Evolutionary conservation across 37 sponge, comb jelly and placozoan species (phyloP).

Genomic region (Dysidea cf. avara): DNA sequence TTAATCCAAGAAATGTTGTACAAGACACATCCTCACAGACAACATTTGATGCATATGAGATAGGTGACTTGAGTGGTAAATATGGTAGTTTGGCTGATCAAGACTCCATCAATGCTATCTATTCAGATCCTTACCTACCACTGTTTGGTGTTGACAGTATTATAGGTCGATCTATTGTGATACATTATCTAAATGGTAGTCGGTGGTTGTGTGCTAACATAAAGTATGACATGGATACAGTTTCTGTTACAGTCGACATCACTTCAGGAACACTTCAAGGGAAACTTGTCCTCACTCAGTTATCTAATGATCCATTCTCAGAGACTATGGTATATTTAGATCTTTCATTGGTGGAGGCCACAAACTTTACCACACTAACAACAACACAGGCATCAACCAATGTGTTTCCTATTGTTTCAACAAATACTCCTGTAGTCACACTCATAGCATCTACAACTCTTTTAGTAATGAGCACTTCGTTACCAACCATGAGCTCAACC

Average conservation of each 20-base stretch:
- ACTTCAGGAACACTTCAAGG: slow-evolving; percentile 20
- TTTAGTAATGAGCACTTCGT: no score
- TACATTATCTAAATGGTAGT: slow-evolving; percentile 21
- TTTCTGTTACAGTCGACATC: slow-evolving; percentile 11
- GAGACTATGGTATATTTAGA: slow-evolving; percentile 51
- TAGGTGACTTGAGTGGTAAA: slow-evolving; percentile 83
- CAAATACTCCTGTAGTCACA: no score
- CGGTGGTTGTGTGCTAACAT: slow-evolving; percentile 60
- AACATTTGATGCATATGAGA: slow-evolving; percentile 64
- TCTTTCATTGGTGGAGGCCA: no score
- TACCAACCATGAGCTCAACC: no score
- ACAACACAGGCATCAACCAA: no score
- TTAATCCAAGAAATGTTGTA: slow-evolving; percentile 47
- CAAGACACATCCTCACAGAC: background rate
- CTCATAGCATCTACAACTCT: no score
- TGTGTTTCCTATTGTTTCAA: no score
- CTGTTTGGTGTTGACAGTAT: slow-evolving; percentile 62
- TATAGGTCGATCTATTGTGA: slow-evolving; percentile 73
- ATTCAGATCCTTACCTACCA: slow-evolving; percentile 55
- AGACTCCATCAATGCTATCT: background rate
- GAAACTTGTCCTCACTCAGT: slow-evolving; percentile 47
- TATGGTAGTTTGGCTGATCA: slow-evolving; percentile 41
- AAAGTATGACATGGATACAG: background rate
- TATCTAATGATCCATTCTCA: slow-evolving; percentile 55
- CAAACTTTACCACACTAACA: no score